Evolutionary conservation across 2,888 invertebrate species (phyloP), one percentile per base, ranked within the genome.

Genomic region (Leptinotarsa juncta): DNA sequence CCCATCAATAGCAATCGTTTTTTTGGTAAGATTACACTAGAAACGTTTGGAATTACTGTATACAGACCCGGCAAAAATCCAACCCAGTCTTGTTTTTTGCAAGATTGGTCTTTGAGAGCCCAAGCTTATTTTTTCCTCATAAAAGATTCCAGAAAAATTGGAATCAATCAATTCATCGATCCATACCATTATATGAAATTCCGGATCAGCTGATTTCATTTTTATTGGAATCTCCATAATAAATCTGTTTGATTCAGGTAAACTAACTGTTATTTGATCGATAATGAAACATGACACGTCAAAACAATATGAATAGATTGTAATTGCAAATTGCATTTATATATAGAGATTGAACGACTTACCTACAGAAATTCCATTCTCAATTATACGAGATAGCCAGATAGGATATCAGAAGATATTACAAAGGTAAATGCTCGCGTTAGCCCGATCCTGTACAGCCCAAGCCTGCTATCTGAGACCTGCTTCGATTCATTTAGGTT

Each of bases 61-160:
- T 14, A 71, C 50, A 12, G 65, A 4, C 15, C 70, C 60, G 15
- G 60, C 70, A 23, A 70, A 51, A 16, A 70, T 49, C 62, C 70
- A 70, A n/a, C 65, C 60, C n/a, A 65, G 48, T 49, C 49, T 60
- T 23, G 70, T 70, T 50, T 50, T 62, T 18, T 70, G 32, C 57
- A 70, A 62, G 15, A 70, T 70, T n/a, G 32, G 32, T 23, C 16
- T 65, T 10, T 62, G 26, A 20, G 50, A 49, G 18, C 70, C 50
- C 20, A 50, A 14, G 5, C 50, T 70, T 4, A 70, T 65, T 49
- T 20, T 48, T 32, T 4, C 49, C 16, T 42, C 48, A 18, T 57
- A 69, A 69, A 23, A 69, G 20, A 4, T 70, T 1, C 69, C 60
- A 60, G 23, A 70, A 70, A 14, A 48, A 70, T 70, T 60, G 18